Evolutionary conservation across 2,797 vertebrate species (phyloP), one percentile per base, ranked within the genome.

Genomic region (Gymnothorax reevesii): DNA sequence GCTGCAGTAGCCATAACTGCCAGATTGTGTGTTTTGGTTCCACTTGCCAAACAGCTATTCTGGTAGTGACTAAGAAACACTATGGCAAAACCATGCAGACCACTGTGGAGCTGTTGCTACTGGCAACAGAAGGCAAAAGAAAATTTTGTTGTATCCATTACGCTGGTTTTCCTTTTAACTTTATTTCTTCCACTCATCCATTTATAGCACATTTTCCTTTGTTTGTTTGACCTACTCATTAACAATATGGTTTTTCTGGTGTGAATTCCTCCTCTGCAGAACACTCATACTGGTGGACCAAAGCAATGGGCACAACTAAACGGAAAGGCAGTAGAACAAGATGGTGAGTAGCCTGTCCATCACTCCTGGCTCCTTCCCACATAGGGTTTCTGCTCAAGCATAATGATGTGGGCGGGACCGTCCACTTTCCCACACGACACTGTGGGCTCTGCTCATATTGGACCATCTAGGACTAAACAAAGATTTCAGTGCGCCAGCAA

Each of bases 241-340:
- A n/a, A n/a, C 22, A 49, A 15, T 7, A 6, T 75, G 12, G 12
- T 7, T 75, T 20, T 75, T 15, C n/a, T 49, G n/a, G 7, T 79
- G 59, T 82, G 73, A 71, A 12, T 75, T 87, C 69, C 84, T n/a
- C 84, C 88, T 20, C 69, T 83, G 10, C 92, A 99, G 99, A 99
- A 94, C 95, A 97, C 97, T 97, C 98, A 94, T 97, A 97, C 97
- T 97, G 97, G 97, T 98, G 99, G 98, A 97, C 97, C 97, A 99
- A 99, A 98, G 96, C 99, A 99, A 99, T 99, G 99, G 99, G 98
- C 98, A 97, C 98, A 98, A 96, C 97, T 99, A 97, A 99, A 99
- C 97, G 98, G 98, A 99, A 99, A 97, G 98, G 97, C 97, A 98
- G 96, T 94, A 96, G 97, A 98, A 97, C 97, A 93, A 96, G 98